Base-by-base conservation (phyloP, 2,797 vertebrate genomes). In the Taenioides sp. region DNA sequence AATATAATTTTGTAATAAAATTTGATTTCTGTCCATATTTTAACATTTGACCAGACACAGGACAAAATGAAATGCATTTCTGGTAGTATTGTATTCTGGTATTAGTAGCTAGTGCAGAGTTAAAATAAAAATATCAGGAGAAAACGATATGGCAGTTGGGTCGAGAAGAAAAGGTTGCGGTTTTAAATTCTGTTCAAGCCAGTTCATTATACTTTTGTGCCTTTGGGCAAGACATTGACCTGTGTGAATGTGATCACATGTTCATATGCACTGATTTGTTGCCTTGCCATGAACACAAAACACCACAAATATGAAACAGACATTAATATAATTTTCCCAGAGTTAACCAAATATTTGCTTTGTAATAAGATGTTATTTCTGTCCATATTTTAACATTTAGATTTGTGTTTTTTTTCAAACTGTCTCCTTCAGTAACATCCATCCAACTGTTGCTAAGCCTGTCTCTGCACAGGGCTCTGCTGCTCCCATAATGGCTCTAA, bases 401-500 rank as follows among this genome's bases (percentile, higher is more conserved):
- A 71, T 14, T 12, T 60, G n/a, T 25, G 37, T 7, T 47, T 50
- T 7, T 54, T 58, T 40, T 3, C 68, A 69, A 84, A 76, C 73
- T 60, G 9, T 72, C 40, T 72, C 55, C n/a, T 72, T 73, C 65
- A 75, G 49, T 65, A 77, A 70, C 40, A 78, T 52, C 65, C 66
- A 68, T 80, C 80, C 86, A 89, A 89, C 84, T 89, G 87, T 90
- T 88, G 86, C 87, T 59, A 77, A 69, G 73, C 85, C 73, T 25
- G 63, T 40, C 79, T 70, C 75, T 67, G 31, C 66, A 78, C 81
- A 75, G 54, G 75, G 69, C 80, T 84, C 74, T 81, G 77, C 34
- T 43, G 61, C 77, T 89, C 90, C 91, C 89, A 84, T 93, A 95
- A 94, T 92, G 87, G 89, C 89, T 90, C 74, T 68, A 89, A 93